phyloP scores from a whole-genome alignment of 1,140 invertebrate genomes.

The Tetragonula clypearis region DNA sequence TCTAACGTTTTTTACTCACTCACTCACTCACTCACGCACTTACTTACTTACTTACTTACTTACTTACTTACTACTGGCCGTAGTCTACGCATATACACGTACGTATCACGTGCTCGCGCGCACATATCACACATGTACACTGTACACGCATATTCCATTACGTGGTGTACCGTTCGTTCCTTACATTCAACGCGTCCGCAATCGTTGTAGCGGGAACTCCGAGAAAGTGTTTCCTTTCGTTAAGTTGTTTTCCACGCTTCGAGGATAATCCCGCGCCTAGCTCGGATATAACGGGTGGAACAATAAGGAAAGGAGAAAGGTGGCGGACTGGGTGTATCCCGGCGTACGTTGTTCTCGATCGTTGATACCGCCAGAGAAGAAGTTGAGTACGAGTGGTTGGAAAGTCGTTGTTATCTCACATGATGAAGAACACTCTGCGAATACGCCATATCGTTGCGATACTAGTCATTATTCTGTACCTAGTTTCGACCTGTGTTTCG shows the following conservation, averaged over 20 bases:
- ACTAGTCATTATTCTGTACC: too few relatives aligned
- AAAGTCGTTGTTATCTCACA: background rate
- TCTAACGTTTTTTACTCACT: background rate
- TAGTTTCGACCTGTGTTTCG: too few relatives aligned
- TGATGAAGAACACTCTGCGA: background rate
- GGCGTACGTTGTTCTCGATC: background rate
- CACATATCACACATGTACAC: too few relatives aligned
- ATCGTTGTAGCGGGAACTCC: conserved; percentile 59
- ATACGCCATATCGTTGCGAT: too few relatives aligned
- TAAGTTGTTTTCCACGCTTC: conserved; percentile 68
- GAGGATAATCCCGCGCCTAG: conserved; percentile 58
- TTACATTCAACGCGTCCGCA: background rate
- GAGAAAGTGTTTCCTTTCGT: conserved; percentile 74
- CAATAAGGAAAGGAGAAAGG: conserved; percentile 20
- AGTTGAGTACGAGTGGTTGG: background rate
- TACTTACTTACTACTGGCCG: background rate
- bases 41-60: too few relatives aligned
- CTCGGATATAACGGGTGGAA: conserved; percentile 21
- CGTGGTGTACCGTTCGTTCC: conserved; percentile 30
- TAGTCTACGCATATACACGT: background rate
- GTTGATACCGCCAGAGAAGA: background rate
- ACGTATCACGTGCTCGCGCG: too few relatives aligned
- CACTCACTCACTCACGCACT: too few relatives aligned
- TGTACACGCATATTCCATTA: background rate
- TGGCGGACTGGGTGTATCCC: background rate